Base-by-base conservation (phyloP, 2,797 vertebrate species). In the Gallirallus australis region DNA sequence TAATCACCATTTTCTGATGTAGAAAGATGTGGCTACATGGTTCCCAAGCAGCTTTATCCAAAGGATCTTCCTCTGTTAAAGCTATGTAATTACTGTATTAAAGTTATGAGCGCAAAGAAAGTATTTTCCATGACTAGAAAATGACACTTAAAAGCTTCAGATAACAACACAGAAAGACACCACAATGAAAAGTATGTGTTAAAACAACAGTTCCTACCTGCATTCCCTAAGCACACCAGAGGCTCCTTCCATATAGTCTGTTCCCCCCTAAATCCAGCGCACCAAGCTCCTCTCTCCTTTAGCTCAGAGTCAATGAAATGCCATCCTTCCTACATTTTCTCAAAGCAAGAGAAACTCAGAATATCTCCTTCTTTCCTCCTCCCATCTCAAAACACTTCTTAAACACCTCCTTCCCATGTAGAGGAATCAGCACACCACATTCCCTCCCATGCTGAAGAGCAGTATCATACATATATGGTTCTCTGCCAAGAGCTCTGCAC, bases 361-460 rank as follows among this genome's bases (percentile, higher is more conserved):
- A 50, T 54, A 82, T 89, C 63, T 93, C 84, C 68, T 86, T 76
- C 60, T 93, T 89, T 78, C 86, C 93, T 94, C 93, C 96, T 92
- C 93, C 83, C 42, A 76, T 90, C 92, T 84, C 82, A 89, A 94
- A 89, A 89, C 0, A 7, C 59, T 90, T 89, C 86, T 73, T 45
- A 86, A 89, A 96, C 94, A 96, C 93, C 94, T 93, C 96, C 93
- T 93, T 96, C 81, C 92, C 92, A 86, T 90, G 35, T 79, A 16
- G 35, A 91, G 73, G 85, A 73, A 75, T 95, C 83, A 24, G 63
- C 27, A 60, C 84, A 77, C 92, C 81, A 90, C 93, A n/a, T 83
- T 93, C 82, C 90, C 91, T 89, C 90, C 86, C 14, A 20, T 96
- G 90, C 86, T 90, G 76, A 93, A 70, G 42, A 78, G 47, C 9